Conservation (phyloP, 2,113 vertebrate genomes). For the Motacilla alba region DNA sequence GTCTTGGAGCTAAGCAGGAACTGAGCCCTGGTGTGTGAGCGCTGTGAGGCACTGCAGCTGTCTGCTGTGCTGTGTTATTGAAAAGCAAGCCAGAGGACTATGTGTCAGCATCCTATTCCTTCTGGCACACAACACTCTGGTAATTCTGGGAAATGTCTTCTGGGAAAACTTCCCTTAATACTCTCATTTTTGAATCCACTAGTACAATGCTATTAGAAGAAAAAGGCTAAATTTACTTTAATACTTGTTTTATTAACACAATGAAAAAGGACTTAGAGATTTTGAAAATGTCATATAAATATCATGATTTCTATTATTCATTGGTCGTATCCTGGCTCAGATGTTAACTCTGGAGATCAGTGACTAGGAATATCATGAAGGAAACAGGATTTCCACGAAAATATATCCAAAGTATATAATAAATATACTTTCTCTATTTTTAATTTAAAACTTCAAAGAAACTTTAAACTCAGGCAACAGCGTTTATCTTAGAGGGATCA, state of each 20-base stretch:
- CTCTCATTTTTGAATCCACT: neutral
- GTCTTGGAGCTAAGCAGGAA: neutral
- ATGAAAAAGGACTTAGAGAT: neutral
- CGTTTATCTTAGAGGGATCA: neutral
- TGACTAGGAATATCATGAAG: neutral
- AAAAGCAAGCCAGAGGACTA: neutral
- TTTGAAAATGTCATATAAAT: neutral
- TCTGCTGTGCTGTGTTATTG: accelerated
- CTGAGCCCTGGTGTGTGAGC: accelerated
- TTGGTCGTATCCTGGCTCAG: neutral
- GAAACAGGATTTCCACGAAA: neutral
- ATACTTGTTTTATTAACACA: neutral
- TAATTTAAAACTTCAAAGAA: neutral
- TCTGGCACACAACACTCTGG: neutral
- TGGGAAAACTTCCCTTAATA: neutral
- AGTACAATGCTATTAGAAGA: neutral
- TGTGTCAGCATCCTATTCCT: neutral
- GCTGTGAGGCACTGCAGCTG: neutral
- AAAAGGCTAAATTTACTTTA: neutral
- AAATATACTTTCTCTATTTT: neutral
- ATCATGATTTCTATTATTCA: neutral
- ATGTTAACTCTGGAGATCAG: neutral
- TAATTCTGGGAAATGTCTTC: neutral
- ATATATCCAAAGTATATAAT: neutral
- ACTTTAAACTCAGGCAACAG: neutral